Conservation (phyloP, 2,797 vertebrate genomes). For the Bradypodion pumilum region DNA sequence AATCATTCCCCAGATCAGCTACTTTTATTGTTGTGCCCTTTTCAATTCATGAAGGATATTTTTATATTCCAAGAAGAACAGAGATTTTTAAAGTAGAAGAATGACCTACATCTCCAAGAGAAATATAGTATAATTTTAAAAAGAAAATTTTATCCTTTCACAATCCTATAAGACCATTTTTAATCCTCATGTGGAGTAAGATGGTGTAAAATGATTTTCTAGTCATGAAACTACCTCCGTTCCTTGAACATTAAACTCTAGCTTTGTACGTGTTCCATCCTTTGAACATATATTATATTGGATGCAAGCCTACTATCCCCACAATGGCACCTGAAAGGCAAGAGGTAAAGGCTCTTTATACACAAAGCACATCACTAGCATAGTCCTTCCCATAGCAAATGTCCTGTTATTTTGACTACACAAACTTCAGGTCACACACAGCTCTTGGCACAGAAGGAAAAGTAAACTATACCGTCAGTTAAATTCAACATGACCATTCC, state of each 20-base stretch:
- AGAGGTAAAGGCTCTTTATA: background rate
- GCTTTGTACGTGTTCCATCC: constrained; percentile 38
- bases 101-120: constrained; percentile 47
- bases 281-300: constrained; percentile 35
- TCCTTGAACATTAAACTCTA: constrained; percentile 54
- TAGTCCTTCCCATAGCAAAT: background rate
- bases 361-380: background rate
- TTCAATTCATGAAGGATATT: constrained; percentile 53
- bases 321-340: background rate
- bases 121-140: constrained; percentile 46
- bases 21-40: constrained; percentile 60
- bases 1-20: constrained; percentile 45
- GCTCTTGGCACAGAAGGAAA: background rate
- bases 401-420: background rate
- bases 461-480: background rate
- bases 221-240: constrained; percentile 40
- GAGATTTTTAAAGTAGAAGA: constrained; percentile 49
- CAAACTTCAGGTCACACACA: constrained; percentile 32
- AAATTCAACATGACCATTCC: background rate
- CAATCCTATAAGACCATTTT: constrained; percentile 47
- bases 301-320: no score
- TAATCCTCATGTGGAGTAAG: constrained; percentile 51
- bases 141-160: constrained; percentile 49
- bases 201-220: constrained; percentile 56
- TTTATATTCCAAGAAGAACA: constrained; percentile 48